Percentiles rank a stretch among this genome's conserved stretches.
Conservation (phyloP, 2,113 vertebrate genomes). For the Fregetta grallaria region DNA sequence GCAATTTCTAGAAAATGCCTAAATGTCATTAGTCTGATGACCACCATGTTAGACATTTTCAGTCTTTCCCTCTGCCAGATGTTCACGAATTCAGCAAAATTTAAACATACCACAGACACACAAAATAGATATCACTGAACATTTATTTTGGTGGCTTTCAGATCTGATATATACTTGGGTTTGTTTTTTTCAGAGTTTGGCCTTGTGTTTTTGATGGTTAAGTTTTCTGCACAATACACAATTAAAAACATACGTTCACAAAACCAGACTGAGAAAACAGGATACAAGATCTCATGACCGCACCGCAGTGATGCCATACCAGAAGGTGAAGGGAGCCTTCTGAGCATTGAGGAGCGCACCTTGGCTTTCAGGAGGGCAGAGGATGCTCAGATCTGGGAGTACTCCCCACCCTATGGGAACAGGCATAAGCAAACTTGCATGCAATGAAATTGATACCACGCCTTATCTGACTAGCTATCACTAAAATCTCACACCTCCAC, state of each 20-base stretch:
- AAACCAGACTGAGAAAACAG: neutral
- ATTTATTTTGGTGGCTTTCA: neutral
- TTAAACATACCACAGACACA: neutral
- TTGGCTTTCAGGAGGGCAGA: neutral
- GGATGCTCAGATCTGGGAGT: neutral
- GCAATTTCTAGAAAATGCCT: neutral
- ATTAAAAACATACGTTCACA: neutral
- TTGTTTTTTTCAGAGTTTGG: neutral
- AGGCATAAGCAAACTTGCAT: neutral
- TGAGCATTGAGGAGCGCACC: neutral
- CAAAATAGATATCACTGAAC: neutral
- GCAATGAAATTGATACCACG: neutral
- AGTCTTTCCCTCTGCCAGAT: neutral
- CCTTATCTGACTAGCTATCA: neutral
- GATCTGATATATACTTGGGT: too few relatives aligned
- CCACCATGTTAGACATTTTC: neutral
- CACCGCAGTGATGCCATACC: neutral
- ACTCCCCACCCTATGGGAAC: neutral
- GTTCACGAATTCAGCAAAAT: neutral
- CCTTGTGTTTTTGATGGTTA: neutral
- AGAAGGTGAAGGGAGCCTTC: neutral
- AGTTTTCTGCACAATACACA: neutral
- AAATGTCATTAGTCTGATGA: neutral
- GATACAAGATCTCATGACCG: neutral
- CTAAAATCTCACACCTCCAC: neutral